These are phyloP conservation scores for Poecile atricapillus DNA, from an alignment of 2,113 vertebrate genomes.

Conservation along the genomic window DNA sequence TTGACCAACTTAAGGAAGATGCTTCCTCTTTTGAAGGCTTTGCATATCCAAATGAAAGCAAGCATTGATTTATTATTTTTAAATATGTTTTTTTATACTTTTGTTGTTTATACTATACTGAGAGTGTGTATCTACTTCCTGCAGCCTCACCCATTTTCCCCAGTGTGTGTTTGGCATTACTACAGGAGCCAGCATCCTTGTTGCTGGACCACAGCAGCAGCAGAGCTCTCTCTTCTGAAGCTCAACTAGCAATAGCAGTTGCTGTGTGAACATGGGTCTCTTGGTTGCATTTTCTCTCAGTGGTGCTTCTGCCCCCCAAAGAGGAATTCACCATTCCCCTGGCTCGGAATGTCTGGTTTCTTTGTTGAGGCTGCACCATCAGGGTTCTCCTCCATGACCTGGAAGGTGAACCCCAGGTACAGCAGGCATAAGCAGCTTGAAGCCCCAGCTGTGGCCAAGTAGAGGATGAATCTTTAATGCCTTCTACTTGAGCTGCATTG, in stretches of 20 bases:
- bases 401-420: not conserved
- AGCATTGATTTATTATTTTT: not conserved
- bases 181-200: not conserved
- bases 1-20: not conserved
- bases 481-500: slow-evolving; percentile 44
- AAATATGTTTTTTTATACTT: not conserved
- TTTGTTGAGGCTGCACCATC: not conserved
- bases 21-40: not conserved
- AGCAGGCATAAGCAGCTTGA: not conserved
- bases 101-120: not conserved
- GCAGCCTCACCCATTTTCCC: not conserved
- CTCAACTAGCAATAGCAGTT: not conserved
- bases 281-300: not conserved
- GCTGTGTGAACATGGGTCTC: not conserved
- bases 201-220: not conserved
- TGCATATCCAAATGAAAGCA: not conserved
- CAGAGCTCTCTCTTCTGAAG: not conserved
- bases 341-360: not conserved
- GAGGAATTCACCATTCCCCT: not conserved
- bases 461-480: slow-evolving; percentile 42
- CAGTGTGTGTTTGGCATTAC: not conserved
- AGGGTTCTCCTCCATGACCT: not conserved
- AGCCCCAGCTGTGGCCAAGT: not conserved
- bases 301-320: not conserved
- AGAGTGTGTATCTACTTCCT: not conserved